Percentiles rank a stretch among this genome's conserved stretches.
phyloP scores from a whole-genome alignment of 2,888 invertebrate species.

The Mesodorylaimus sp. region DNA sequence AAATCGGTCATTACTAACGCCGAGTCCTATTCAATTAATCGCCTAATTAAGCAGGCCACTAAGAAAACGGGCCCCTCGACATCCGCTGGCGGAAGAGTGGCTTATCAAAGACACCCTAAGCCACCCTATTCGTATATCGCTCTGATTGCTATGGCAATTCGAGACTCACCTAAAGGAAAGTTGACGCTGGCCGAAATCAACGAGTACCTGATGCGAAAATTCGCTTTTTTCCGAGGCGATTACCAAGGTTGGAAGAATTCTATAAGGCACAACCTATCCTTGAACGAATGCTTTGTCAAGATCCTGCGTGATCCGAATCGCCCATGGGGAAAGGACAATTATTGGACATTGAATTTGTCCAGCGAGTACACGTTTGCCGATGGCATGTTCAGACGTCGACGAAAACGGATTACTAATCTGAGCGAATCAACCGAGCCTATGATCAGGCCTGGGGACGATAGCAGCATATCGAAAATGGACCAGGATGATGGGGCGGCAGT shows the following conservation, averaged over 20 bases:
- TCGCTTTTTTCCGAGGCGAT: slow-evolving; percentile 56
- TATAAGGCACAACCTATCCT: slow-evolving; percentile 10
- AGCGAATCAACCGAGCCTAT: too few relatives aligned
- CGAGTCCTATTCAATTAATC: too few relatives aligned
- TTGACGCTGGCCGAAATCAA: slow-evolving; percentile 90
- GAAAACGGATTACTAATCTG: too few relatives aligned
- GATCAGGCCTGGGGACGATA: too few relatives aligned
- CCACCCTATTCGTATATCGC: slow-evolving; percentile 95
- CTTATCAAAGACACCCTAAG: slow-evolving; percentile 41
- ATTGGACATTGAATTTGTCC: slow-evolving; percentile 10
- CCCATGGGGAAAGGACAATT: slow-evolving; percentile 12
- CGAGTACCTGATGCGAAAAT: slow-evolving; percentile 91
- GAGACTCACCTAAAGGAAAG: slow-evolving; percentile 61
- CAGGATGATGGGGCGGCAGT: too few relatives aligned
- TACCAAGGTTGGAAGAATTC: slow-evolving; percentile 44
- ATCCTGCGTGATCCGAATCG: slow-evolving; percentile 9
- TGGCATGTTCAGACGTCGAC: slow-evolving; percentile 7
- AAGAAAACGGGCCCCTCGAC: too few relatives aligned
- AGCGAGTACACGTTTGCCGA: slow-evolving; percentile 11
- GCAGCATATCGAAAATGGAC: too few relatives aligned
- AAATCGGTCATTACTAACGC: background rate
- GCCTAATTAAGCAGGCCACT: too few relatives aligned
- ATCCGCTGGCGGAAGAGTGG: background rate
- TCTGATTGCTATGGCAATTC: slow-evolving; percentile 89
- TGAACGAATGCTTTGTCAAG: slow-evolving; percentile 11